phyloP scores from a whole-genome alignment of 2,113 vertebrate genomes.

The Chaetodon trifascialis region DNA sequence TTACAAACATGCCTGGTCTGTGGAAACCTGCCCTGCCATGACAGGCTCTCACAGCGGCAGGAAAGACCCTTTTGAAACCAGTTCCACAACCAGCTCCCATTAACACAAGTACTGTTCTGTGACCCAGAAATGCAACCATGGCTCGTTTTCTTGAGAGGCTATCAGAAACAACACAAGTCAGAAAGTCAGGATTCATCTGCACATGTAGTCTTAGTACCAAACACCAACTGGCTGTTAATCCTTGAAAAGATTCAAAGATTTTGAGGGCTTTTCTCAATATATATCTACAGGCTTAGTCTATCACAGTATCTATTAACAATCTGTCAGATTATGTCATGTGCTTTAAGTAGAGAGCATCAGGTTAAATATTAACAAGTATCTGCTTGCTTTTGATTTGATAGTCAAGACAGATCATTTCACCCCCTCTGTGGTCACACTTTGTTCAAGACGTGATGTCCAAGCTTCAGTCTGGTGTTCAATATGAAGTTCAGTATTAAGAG shows the following conservation, averaged over 20 bases:
- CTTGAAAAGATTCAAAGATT: background rate
- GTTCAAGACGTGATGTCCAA: background rate
- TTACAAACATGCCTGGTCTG: background rate
- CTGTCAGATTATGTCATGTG: background rate
- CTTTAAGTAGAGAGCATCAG: background rate
- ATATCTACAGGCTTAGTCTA: background rate
- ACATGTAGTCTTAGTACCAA: background rate
- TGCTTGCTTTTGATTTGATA: background rate
- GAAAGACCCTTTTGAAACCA: slow-evolving; percentile 4
- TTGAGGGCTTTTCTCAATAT: background rate
- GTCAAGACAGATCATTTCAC: background rate
- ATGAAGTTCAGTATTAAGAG: background rate
- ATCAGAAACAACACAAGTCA: background rate
- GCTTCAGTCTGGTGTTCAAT: background rate
- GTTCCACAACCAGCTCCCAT: background rate
- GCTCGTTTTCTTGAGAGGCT: background rate
- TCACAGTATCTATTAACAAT: background rate
- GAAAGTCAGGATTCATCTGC: background rate
- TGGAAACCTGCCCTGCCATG: too few relatives aligned
- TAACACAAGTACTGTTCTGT: background rate
- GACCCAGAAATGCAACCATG: background rate
- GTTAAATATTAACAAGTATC: too few relatives aligned
- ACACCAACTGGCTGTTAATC: slow-evolving; percentile 12
- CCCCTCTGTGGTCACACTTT: background rate
- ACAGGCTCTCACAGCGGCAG: background rate